These are phyloP conservation scores for Proisotoma minuta DNA, from an alignment of 2,888 invertebrate genomes.

Conservation along the genomic window DNA sequence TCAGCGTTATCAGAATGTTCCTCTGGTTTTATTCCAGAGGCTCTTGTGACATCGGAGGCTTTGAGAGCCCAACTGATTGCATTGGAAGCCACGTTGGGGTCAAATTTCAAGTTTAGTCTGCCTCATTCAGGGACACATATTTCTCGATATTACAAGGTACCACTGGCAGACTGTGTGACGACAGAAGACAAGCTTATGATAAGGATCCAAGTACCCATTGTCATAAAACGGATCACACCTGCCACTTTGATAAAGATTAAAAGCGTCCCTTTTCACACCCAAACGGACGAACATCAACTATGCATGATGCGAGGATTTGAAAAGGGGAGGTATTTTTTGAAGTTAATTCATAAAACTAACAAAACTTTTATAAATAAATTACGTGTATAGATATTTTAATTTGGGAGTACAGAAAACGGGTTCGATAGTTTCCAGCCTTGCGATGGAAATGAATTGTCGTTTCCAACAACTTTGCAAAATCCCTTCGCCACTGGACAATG, in stretches of 20 bases:
- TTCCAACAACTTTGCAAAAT: neutral
- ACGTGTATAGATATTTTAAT: too few species aligned
- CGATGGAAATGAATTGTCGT: neutral
- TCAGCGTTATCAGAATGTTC: neutral
- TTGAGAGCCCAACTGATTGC: neutral
- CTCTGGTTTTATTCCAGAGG: neutral
- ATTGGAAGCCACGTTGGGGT: neutral
- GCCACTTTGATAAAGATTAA: slow-evolving; percentile 2
- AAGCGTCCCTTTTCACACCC: neutral
- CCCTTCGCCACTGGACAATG: neutral
- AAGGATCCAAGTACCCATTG: neutral
- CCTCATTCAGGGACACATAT: neutral
- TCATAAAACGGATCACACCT: neutral
- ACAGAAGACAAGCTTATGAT: neutral
- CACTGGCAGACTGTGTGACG: neutral
- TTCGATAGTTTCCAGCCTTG: neutral
- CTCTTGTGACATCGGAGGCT: neutral
- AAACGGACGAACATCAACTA: neutral
- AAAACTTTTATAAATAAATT: too few species aligned
- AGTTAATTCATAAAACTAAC: too few species aligned
- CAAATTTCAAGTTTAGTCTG: neutral
- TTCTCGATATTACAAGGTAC: neutral
- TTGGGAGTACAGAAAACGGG: neutral
- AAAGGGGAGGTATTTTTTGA: neutral
- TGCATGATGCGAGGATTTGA: neutral